Evolutionary conservation across 1,140 invertebrate genomes (phyloP), one percentile per base, ranked within the genome.

Genomic region (Lerema accius): DNA sequence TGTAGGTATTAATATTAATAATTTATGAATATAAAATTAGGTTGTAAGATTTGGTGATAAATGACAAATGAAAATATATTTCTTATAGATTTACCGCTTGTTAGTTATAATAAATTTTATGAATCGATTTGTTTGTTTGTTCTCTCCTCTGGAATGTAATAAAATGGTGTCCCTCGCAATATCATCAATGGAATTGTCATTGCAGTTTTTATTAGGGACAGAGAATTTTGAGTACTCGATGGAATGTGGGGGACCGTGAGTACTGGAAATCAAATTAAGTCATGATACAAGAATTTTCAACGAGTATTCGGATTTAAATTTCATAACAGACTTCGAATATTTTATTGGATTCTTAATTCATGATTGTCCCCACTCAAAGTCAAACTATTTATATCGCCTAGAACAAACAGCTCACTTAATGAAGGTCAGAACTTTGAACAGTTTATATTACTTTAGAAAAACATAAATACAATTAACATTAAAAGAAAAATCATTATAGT

Each of bases 31-130:
- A 46, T 28, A 9, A 43, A 37, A 39, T 17, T 49, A 62, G 46
- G 39, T 37, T 66, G 42, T 60, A 28, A 62, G 19, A 14, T 45
- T 48, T 42, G 37, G 62, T 56, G 68, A 71, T 63, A 53, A 32
- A 51, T 11, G 16, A 43, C 48, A 32, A 32, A 58, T 17, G 19
- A 51, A 55, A 63, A 45, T 67, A 78, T 83, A 83, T 83, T 83
- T 81, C 64, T 60, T 76, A 76, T 49, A 72, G 67, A 71, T 82
- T 71, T 78, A 78, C 65, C 58, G 55, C 55, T 73, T 75, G 78
- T 83, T 83, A 83, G 78, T 51, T 61, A 67, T 73, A 78, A 83
- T 79, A 74, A 75, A 79, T 78, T 82, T 69, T 82, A 78, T 76
- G 61, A 71, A 49, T 53, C 61, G 68, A 37, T 61, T 15, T 7